Base-by-base conservation (phyloP, 2,113 vertebrate genomes). In the Hirundichthys speculiger region DNA sequence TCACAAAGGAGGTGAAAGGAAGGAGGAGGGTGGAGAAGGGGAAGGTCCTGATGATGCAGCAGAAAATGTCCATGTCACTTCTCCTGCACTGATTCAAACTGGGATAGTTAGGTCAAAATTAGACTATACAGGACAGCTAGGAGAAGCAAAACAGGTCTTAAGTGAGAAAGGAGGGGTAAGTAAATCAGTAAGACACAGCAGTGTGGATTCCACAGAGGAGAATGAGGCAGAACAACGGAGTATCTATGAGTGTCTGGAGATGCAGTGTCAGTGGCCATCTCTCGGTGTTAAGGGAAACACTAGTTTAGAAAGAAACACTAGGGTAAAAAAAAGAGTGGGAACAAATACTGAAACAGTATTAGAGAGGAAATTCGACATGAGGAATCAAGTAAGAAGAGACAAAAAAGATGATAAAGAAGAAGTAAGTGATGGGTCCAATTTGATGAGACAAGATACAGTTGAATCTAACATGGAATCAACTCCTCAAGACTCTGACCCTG, bases 391-490 rank as follows among this genome's bases (percentile, higher is more conserved):
- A 2, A 70, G 13, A 78, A 83, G 75, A 38, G 58, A 66, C 24
- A 82, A 69, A 45, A 55, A 50, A 52, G 40, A 72, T 45, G 87
- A 86, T 70, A 79, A 81, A 70, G 77, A 70, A 20, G 19, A 60
- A 48, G 88, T 89, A 84, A 92, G 91, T 69, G 90, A 90, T 54
- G 93, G 86, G 73, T 90, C 86, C 71, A 83, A 71, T 38, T 79
- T 95, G 15, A 91, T 80, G 55, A 93, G 91, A 81, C 94, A 94
- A 79, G 85, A 93, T 64, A 86, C 93, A 43, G 91, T 88, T 48
- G 93, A 93, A 74, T 67, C 64, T 1, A 84, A 66, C 64, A 72
- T 83, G 56, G 87, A 91, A 78, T 0, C 73, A 84, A 49, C 82
- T 83, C 16, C 62, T 14, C 86, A 83, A 53, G 42, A 27, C 12